Conservation (phyloP, 2,797 vertebrate species). For the Rhinella marina region DNA sequence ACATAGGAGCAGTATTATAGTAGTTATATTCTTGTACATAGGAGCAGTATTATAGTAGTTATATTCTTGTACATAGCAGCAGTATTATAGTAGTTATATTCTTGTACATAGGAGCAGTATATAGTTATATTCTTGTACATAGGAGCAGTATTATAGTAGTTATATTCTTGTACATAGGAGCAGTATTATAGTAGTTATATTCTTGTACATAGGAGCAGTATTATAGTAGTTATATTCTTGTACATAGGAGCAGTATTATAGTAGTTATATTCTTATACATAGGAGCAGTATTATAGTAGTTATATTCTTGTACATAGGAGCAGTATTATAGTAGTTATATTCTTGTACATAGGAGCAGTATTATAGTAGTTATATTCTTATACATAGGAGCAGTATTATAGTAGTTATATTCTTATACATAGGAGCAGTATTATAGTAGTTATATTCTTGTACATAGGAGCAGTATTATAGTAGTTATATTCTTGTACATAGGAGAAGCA, state of each 20-base stretch:
- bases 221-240: conserved; percentile 6
- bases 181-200: conserved; percentile 18
- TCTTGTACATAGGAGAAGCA: background rate
- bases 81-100: too few relatives aligned
- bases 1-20: too few relatives aligned
- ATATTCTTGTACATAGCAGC: too few relatives aligned
- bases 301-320: background rate
- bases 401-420: conserved; percentile 22
- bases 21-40: too few relatives aligned
- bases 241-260: background rate
- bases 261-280: conserved; percentile 9
- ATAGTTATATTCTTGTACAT: too few relatives aligned
- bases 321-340: conserved; percentile 5
- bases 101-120: too few relatives aligned
- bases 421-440: conserved; percentile 10
- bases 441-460: background rate
- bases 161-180: background rate
- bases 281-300: conserved; percentile 1
- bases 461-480: conserved; percentile 17
- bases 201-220: background rate
- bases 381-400: conserved; percentile 9
- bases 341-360: background rate
- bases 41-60: too few relatives aligned
- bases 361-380: conserved; percentile 2
- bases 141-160: too few relatives aligned